Percentiles rank a stretch among this genome's conserved stretches.
Evolutionary conservation across 2,797 vertebrate genomes (phyloP).

Genomic region (Sorex maritimensis): DNA sequence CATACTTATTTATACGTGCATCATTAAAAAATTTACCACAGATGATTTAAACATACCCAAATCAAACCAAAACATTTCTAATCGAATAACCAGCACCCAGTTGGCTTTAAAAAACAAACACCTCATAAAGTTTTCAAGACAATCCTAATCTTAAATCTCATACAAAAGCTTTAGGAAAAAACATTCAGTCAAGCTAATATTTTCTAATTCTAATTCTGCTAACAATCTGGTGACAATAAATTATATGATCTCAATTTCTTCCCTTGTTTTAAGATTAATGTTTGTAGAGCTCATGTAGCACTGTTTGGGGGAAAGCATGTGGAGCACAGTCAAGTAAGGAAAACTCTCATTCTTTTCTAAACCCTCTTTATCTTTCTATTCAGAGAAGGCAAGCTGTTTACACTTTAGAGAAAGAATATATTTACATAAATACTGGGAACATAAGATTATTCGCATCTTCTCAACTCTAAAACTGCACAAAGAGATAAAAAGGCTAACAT

Average conservation of each 20-base stretch:
- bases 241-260: background rate
- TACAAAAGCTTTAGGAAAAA: background rate
- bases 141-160: constrained; percentile 24
- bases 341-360: background rate
- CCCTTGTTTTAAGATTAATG: constrained; percentile 30
- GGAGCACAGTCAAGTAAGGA: background rate
- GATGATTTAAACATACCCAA: constrained; percentile 57
- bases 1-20: background rate
- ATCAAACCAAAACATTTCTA: constrained; percentile 43
- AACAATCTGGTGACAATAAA: constrained; percentile 11
- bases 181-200: constrained; percentile 13
- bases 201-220: constrained; percentile 45
- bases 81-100: constrained; percentile 50
- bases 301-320: background rate
- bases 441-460: constrained; percentile 9
- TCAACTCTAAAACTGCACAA: constrained; percentile 1
- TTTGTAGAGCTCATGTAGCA: background rate
- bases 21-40: constrained; percentile 37
- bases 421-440: background rate
- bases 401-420: background rate
- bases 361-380: constrained; percentile 29
- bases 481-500: constrained; percentile 6
- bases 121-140: background rate
- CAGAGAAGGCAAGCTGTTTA: background rate
- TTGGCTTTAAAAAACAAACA: background rate